phyloP scores from a whole-genome alignment of 2,113 vertebrate genomes.

The Callipepla californica region DNA sequence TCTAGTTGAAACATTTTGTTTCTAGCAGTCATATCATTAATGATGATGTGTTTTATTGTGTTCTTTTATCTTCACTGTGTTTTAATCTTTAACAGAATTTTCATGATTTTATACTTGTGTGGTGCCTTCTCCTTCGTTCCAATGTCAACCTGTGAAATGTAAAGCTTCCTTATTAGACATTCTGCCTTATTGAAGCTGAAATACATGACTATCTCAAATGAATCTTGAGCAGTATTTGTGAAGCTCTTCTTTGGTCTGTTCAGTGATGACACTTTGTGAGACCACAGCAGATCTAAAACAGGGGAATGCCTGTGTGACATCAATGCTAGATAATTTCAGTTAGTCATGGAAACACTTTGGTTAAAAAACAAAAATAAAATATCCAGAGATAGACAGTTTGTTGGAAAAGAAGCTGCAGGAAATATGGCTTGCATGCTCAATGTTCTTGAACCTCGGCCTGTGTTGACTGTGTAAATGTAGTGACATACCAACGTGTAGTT shows the following conservation, averaged over 20 bases:
- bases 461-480: background rate
- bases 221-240: background rate
- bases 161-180: background rate
- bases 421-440: background rate
- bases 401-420: background rate
- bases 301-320: background rate
- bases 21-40: background rate
- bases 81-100: background rate
- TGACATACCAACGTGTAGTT: fast-evolving
- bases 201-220: background rate
- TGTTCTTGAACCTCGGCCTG: background rate
- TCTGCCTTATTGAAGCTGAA: background rate
- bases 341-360: background rate
- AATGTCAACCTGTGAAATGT: background rate
- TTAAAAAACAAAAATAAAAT: background rate
- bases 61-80: background rate
- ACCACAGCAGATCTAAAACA: background rate
- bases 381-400: background rate
- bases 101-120: background rate
- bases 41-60: background rate
- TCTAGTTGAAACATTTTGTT: background rate
- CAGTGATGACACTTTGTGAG: background rate
- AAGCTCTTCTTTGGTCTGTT: background rate
- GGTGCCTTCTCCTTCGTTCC: background rate
- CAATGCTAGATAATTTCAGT: background rate